phyloP scores from a whole-genome alignment of 2,888 invertebrate genomes.

The Brachyptera risi region DNA sequence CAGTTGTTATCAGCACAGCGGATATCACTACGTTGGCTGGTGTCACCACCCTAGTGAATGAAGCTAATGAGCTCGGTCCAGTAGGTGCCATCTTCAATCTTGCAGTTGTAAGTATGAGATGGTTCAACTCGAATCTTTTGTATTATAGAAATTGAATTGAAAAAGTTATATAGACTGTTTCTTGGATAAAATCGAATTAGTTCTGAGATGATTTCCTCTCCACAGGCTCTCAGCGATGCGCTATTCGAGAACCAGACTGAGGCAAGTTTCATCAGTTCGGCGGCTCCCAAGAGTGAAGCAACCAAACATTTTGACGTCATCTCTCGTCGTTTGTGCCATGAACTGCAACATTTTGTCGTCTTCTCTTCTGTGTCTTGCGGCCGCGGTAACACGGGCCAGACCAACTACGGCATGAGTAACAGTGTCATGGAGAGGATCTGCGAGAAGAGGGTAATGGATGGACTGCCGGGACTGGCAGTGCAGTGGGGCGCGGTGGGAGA shows the following conservation, averaged over 20 bases:
- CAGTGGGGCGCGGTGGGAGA: constrained; percentile 95
- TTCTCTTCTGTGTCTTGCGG: constrained; percentile 92
- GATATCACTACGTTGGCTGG: constrained; percentile 69
- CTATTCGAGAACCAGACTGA: constrained; percentile 71
- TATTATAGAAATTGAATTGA: too few species aligned
- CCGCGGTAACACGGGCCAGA: constrained; percentile 86
- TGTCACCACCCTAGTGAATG: constrained; percentile 62
- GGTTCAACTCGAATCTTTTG: background rate
- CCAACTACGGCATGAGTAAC: constrained; percentile 88
- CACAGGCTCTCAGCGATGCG: constrained; percentile 57
- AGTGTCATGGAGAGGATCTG: constrained; percentile 86
- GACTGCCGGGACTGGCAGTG: constrained; percentile 75
- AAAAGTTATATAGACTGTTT: background rate
- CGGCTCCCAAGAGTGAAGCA: constrained; percentile 73
- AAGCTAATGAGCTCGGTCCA: constrained; percentile 59
- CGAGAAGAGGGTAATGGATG: constrained; percentile 63
- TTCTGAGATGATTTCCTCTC: background rate
- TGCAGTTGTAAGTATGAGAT: constrained; percentile 59
- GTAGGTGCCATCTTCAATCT: constrained; percentile 86
- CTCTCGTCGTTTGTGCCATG: constrained; percentile 55
- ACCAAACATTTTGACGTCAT: constrained; percentile 71
- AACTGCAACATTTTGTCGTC: constrained; percentile 70
- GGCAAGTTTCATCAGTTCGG: constrained; percentile 63
- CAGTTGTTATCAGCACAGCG: constrained; percentile 61
- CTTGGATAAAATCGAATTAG: background rate